Conservation (phyloP, 1,140 invertebrate species). For the Platorchestia sp. region DNA sequence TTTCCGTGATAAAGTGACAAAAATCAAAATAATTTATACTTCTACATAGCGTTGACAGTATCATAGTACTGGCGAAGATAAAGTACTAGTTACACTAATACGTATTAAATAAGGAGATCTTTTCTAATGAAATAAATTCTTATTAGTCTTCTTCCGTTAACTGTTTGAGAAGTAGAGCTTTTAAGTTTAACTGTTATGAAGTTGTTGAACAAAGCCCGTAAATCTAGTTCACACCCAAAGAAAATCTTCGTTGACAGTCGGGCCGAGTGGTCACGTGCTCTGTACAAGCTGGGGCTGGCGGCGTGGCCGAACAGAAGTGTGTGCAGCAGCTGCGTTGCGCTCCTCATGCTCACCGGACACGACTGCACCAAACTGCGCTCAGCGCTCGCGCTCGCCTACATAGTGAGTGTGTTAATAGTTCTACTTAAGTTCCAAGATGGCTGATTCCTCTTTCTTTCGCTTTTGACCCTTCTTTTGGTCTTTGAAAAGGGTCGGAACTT, state of each 20-base stretch:
- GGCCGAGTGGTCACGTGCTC: neutral
- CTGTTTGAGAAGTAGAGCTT: too few species aligned
- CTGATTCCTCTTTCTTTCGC: too few species aligned
- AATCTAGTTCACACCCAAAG: neutral
- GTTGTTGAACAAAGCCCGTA: too few species aligned
- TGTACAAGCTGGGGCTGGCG: neutral
- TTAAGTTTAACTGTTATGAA: too few species aligned
- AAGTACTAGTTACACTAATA: neutral
- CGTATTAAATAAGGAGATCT: neutral
- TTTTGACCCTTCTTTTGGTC: too few species aligned
- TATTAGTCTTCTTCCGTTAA: neutral
- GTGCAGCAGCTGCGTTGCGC: conserved; percentile 20
- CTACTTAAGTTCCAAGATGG: neutral
- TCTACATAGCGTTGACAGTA: too few species aligned
- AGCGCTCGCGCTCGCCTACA: conserved; percentile 16
- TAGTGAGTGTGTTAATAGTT: neutral
- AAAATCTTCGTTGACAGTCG: neutral
- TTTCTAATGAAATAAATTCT: neutral
- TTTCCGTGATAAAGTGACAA: too few species aligned
- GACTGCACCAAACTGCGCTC: conserved; percentile 36
- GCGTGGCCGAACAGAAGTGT: conserved; percentile 26
- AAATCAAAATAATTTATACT: too few species aligned
- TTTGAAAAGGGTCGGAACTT: too few species aligned
- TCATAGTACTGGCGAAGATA: neutral
- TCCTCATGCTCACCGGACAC: conserved; percentile 37